Conservation (phyloP, 2,888 invertebrate genomes). For the Chalcosyrphus nemorum region DNA sequence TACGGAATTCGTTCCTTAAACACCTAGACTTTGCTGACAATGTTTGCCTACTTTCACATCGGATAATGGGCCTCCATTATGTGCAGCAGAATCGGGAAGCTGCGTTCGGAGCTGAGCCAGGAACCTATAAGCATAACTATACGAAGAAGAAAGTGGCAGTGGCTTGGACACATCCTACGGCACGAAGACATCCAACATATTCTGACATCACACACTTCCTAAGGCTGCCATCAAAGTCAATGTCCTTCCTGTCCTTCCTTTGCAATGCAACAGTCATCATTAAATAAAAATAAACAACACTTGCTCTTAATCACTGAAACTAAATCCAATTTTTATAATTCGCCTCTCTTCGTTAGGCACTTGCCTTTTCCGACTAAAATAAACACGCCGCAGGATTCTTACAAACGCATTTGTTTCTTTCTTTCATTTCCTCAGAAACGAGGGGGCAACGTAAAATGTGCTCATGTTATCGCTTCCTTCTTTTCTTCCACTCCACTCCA, state of each 20-base stretch:
- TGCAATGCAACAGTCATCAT: background rate
- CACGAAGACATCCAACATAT: background rate
- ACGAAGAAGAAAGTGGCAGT: background rate
- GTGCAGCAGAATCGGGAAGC: too few relatives aligned
- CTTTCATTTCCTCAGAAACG: background rate
- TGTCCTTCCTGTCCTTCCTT: too few relatives aligned
- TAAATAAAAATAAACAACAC: background rate
- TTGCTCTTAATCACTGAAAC: background rate
- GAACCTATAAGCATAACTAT: background rate
- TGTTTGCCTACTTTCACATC: too few relatives aligned
- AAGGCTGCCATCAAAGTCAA: too few relatives aligned
- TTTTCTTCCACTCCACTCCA: background rate
- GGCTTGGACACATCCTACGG: too few relatives aligned
- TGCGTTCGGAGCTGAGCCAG: too few relatives aligned
- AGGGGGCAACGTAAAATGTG: background rate
- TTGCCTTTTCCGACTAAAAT: background rate
- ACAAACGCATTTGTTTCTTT: background rate
- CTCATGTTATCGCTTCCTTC: constrained; percentile 6
- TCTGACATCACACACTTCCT: too few relatives aligned
- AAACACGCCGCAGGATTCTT: background rate
- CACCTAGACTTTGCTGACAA: too few relatives aligned
- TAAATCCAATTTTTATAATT: background rate
- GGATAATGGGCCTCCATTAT: too few relatives aligned
- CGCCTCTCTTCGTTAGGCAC: background rate
- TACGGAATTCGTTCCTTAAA: too few relatives aligned